Conservation (phyloP, 2,113 vertebrate species). For the Apteryx owenii region DNA sequence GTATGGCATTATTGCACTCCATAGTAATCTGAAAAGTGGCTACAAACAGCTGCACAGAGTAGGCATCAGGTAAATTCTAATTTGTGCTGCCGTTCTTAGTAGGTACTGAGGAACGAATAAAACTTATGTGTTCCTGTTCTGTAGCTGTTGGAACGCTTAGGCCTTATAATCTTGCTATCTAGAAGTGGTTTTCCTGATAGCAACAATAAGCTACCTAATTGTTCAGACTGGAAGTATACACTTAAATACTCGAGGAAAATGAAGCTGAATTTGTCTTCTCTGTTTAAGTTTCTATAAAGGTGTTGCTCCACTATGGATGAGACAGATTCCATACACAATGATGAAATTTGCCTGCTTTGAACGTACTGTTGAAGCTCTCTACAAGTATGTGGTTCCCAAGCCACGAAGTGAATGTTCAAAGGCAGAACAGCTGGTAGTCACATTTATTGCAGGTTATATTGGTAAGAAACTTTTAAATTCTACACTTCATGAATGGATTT, state of each 20-base stretch:
- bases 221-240: not conserved
- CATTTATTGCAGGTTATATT: constrained; percentile 96
- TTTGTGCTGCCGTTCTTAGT: not conserved
- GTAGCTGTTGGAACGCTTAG: not conserved
- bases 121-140: not conserved
- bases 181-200: not conserved
- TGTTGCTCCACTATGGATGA: constrained; percentile 97
- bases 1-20: not conserved
- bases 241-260: not conserved
- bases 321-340: constrained; percentile 99
- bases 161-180: not conserved
- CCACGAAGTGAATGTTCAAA: constrained; percentile 94
- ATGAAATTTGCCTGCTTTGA: constrained; percentile 99
- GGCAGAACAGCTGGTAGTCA: constrained; percentile 92
- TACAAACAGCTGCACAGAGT: not conserved
- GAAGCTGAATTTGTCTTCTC: not conserved
- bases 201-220: not conserved
- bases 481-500: not conserved
- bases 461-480: constrained; percentile 80
- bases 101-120: not conserved
- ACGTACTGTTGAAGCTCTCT: constrained; percentile 94
- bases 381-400: constrained; percentile 94
- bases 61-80: not conserved
- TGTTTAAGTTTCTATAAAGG: constrained; percentile 95
- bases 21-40: not conserved